A percentile compares a stretch with the other conserved stretches of the same genome.
These are phyloP conservation scores for Machimus atricapillus DNA, from an alignment of 2,888 invertebrate genomes.

Conservation along the genomic window DNA sequence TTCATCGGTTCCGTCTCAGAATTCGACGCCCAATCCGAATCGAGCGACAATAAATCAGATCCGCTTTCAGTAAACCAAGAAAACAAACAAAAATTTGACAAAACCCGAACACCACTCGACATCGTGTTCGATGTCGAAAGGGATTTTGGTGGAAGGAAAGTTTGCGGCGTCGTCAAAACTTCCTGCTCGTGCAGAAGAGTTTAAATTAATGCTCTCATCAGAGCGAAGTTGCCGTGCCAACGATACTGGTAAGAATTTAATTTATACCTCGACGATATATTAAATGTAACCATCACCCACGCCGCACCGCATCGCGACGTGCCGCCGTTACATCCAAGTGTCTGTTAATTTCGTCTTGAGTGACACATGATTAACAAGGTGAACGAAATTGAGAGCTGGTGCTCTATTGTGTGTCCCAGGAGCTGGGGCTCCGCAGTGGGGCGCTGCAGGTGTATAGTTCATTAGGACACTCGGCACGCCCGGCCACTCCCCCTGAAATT, in stretches of 20 bases:
- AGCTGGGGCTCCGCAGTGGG: not conserved
- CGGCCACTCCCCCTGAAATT: not conserved
- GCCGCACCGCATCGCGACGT: not conserved
- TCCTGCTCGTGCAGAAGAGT: constrained; percentile 5
- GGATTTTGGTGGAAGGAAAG: not conserved
- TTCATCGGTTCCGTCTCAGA: not conserved
- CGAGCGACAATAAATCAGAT: not conserved
- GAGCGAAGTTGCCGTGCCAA: not conserved
- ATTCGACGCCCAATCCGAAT: not conserved
- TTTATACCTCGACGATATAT: constrained; percentile 21
- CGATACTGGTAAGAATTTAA: constrained; percentile 27
- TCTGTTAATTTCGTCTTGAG: constrained; percentile 17
- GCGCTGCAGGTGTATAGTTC: not conserved
- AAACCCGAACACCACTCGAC: not conserved
- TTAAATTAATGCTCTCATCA: constrained; percentile 31
- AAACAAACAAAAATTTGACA: not conserved
- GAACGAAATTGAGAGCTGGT: not conserved
- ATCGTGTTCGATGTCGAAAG: not conserved
- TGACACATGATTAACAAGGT: constrained; percentile 19
- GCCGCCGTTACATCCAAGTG: not conserved
- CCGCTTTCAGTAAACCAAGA: not conserved
- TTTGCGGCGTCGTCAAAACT: constrained; percentile 3
- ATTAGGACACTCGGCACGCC: not conserved
- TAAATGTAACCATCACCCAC: not conserved
- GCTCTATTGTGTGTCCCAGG: not conserved